phyloP scores from a whole-genome alignment of 1,140 invertebrate genomes.

The Lamellibrachia luymesi region DNA sequence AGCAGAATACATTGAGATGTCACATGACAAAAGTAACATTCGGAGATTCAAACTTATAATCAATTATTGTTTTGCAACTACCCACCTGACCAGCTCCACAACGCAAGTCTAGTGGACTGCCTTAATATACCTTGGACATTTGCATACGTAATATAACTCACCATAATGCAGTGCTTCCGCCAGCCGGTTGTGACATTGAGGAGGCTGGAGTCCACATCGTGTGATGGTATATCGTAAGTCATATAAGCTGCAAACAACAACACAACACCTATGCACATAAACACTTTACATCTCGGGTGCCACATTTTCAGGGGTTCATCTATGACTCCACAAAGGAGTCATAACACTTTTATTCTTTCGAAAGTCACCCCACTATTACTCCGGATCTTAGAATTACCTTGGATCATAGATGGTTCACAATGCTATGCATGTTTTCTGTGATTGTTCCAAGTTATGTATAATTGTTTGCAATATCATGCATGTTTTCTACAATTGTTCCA shows the following conservation, averaged over 20 bases:
- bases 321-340: too few species aligned
- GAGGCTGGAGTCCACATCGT: conserved; percentile 36
- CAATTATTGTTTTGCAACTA: too few species aligned
- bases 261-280: neutral
- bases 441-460: too few species aligned
- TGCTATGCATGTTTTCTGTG: too few species aligned
- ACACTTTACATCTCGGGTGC: too few species aligned
- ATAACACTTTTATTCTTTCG: too few species aligned
- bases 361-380: too few species aligned
- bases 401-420: too few species aligned
- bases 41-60: neutral
- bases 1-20: neutral
- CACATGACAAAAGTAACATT: neutral
- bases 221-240: conserved; percentile 45
- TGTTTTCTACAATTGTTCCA: too few species aligned
- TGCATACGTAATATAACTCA: neutral
- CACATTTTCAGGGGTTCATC: too few species aligned
- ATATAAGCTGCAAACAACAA: conserved; percentile 42
- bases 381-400: too few species aligned
- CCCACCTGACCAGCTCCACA: neutral
- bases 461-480: too few species aligned
- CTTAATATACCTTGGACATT: neutral
- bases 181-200: conserved; percentile 12
- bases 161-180: neutral
- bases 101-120: neutral